These are phyloP conservation scores for Limnephilus lunatus DNA, from an alignment of 2,888 invertebrate genomes.

Conservation along the genomic window DNA sequence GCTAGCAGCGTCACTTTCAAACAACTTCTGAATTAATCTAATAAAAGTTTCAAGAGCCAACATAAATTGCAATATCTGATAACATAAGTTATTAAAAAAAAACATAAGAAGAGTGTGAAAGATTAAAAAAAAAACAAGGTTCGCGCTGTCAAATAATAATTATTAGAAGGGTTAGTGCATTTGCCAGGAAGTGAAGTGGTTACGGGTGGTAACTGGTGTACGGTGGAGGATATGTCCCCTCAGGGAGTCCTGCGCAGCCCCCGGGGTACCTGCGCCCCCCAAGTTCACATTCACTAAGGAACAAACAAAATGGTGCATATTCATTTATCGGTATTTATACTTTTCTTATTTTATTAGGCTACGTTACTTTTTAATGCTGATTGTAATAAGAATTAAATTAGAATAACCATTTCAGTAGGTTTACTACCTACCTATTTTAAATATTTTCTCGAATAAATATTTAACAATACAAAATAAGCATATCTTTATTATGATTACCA, in stretches of 20 bases:
- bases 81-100: neutral
- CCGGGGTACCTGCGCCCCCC: neutral
- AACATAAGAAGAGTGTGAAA: neutral
- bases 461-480: neutral
- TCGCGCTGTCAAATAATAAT: neutral
- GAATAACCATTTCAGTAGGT: neutral
- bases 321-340: constrained; percentile 49
- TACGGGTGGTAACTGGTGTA: constrained; percentile 12
- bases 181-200: constrained; percentile 25
- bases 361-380: neutral
- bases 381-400: neutral
- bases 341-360: neutral
- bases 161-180: constrained; percentile 8
- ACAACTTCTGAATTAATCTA: neutral
- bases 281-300: constrained; percentile 4
- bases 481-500: neutral
- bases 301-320: constrained; percentile 44
- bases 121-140: neutral
- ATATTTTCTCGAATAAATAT: too few relatives aligned
- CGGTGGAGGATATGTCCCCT: constrained; percentile 12
- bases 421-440: too few relatives aligned
- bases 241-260: neutral
- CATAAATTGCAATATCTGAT: neutral
- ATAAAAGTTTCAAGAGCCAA: constrained; percentile 21
- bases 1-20: constrained; percentile 34